phyloP scores from a whole-genome alignment of 1,140 invertebrate genomes.

The Batillaria attramentaria region DNA sequence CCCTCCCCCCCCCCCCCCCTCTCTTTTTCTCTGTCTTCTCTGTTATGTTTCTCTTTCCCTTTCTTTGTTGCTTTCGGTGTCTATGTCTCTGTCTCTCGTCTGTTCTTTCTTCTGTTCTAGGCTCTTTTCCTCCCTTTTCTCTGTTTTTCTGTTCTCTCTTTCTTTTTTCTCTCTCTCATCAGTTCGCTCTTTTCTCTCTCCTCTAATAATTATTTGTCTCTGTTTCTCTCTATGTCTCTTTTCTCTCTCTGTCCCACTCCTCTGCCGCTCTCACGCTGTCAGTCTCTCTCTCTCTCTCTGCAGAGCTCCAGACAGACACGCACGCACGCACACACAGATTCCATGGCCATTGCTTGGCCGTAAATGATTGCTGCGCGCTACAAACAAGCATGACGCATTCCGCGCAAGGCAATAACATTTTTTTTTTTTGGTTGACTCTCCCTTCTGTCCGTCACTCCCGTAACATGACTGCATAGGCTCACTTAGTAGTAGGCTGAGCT shows the following conservation, averaged over 20 bases:
- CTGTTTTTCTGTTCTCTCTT: not conserved
- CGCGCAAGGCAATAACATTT: no score
- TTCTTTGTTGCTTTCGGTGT: not conserved
- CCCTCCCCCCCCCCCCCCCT: not conserved
- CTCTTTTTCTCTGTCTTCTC: not conserved
- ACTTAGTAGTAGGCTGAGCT: not conserved
- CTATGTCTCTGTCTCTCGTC: not conserved
- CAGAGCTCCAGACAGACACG: not conserved
- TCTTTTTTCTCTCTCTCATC: not conserved
- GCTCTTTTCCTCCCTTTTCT: not conserved
- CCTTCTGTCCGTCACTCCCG: no score
- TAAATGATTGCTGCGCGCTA: not conserved
- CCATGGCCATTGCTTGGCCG: not conserved
- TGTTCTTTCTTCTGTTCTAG: not conserved
- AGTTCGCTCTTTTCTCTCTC: not conserved
- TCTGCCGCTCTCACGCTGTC: not conserved
- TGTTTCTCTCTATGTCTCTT: not conserved
- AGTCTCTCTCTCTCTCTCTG: not conserved
- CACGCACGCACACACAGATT: not conserved
- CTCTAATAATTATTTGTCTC: not conserved
- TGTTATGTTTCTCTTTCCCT: not conserved
- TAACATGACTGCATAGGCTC: not conserved
- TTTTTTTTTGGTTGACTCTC: no score
- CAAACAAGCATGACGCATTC: no score
- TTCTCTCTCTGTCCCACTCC: constrained; percentile 11